Percentiles rank a stretch among this genome's conserved stretches.
Conservation (phyloP, 1,140 invertebrate species). For the Scaptomyza hsui region DNA sequence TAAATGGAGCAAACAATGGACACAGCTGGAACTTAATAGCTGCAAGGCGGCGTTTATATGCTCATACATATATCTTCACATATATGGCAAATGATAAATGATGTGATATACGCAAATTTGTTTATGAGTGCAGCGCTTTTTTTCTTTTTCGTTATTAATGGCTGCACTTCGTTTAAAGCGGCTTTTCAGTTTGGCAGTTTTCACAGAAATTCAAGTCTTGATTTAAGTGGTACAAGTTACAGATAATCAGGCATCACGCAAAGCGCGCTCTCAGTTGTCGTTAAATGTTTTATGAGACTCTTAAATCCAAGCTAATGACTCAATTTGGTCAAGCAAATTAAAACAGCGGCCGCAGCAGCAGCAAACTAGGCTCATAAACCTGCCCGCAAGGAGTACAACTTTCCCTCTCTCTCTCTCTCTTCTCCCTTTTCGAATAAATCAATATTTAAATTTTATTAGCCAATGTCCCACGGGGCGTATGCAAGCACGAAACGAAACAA, state of each 20-base stretch:
- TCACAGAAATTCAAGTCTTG: conserved; percentile 7
- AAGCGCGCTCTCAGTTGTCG: conserved; percentile 20
- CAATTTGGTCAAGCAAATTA: conserved; percentile 58
- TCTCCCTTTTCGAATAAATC: conserved; percentile 50
- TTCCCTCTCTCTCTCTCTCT: neutral
- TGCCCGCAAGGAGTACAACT: conserved; percentile 31
- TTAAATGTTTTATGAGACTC: conserved; percentile 59
- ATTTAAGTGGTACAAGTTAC: neutral
- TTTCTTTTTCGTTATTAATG: conserved; percentile 52
- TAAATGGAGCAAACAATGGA: conserved; percentile 57
- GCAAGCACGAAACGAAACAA: conserved; percentile 22
- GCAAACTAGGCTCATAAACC: conserved; percentile 48
- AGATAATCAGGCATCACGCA: neutral
- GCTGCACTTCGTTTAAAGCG: conserved; percentile 36
- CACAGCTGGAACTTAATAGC: conserved; percentile 47
- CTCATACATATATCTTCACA: neutral
- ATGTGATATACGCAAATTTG: conserved; percentile 67
- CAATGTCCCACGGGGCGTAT: conserved; percentile 53
- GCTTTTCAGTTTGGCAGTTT: neutral
- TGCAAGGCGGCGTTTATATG: neutral
- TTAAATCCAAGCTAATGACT: conserved; percentile 72
- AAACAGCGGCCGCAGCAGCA: conserved; percentile 32
- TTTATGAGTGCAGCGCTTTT: conserved; percentile 57
- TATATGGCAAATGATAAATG: conserved; percentile 55
- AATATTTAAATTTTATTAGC: conserved; percentile 75